Conservation (phyloP, 1,140 invertebrate species). For the Monochamus saltuarius region DNA sequence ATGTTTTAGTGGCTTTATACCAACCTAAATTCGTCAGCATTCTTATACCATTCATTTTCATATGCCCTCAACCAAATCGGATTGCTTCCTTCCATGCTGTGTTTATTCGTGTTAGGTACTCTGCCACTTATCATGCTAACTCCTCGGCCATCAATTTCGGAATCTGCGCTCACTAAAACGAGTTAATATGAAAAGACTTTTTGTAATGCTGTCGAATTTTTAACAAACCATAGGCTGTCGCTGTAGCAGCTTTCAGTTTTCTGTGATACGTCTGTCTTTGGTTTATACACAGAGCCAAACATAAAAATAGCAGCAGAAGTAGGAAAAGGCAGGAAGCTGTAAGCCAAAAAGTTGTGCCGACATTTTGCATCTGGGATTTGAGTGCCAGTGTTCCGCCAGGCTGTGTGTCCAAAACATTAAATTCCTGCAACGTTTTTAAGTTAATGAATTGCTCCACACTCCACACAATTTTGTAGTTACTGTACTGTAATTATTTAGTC, state of each 20-base stretch:
- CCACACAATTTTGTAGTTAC: too few relatives aligned
- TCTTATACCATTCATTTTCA: conserved; percentile 93
- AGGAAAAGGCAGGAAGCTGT: conserved; percentile 78
- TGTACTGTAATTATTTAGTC: too few relatives aligned
- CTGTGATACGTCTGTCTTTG: conserved; percentile 81
- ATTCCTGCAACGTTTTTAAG: conserved; percentile 59
- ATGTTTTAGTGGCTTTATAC: too few relatives aligned
- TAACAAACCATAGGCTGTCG: conserved; percentile 79
- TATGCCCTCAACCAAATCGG: conserved; percentile 94
- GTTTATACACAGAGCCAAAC: conserved; percentile 76
- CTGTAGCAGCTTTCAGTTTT: conserved; percentile 90
- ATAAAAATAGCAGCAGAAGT: conserved; percentile 72
- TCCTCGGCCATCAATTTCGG: conserved; percentile 69
- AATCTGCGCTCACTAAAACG: conserved; percentile 61
- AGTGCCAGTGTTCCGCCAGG: conserved; percentile 68
- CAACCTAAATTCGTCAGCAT: conserved; percentile 75
- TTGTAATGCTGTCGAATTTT: not conserved
- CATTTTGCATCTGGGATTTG: conserved; percentile 52
- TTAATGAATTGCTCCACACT: too few relatives aligned
- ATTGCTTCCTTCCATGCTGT: conserved; percentile 90
- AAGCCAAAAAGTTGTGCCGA: conserved; percentile 70
- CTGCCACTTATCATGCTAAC: conserved; percentile 67
- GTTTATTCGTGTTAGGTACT: conserved; percentile 93
- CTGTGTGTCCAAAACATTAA: conserved; percentile 86
- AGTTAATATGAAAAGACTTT: not conserved